These are phyloP conservation scores for Phodopus roborovskii DNA, from an alignment of 2,113 vertebrate genomes.

Conservation along the genomic window DNA sequence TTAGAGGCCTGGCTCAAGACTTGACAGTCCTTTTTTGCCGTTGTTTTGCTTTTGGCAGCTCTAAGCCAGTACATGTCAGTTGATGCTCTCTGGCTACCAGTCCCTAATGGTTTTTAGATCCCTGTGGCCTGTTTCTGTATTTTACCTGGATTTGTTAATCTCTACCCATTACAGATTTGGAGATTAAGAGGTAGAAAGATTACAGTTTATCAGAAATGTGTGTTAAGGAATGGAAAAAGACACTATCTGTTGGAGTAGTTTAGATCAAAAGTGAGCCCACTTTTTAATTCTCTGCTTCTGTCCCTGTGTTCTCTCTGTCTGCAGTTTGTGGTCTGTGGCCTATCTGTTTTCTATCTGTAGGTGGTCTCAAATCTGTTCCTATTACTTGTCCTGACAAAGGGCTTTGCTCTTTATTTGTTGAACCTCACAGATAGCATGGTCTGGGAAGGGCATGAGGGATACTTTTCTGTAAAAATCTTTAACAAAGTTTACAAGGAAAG, in stretches of 20 bases:
- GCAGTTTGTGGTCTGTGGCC: not conserved
- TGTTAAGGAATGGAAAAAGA: not conserved
- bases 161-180: too few relatives aligned
- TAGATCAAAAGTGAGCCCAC: not conserved
- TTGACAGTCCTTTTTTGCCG: not conserved
- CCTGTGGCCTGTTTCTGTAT: not conserved
- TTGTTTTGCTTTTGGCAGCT: not conserved
- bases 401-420: not conserved
- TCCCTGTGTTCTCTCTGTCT: not conserved
- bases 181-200: not conserved
- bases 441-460: not conserved
- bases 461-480: not conserved
- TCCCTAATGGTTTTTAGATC: not conserved
- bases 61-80: not conserved
- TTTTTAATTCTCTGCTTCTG: not conserved
- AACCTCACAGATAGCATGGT: not conserved
- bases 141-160: slow-evolving; percentile 21
- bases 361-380: not conserved
- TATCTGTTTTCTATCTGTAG: not conserved
- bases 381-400: not conserved
- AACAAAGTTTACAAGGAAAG: not conserved
- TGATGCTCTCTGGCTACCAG: not conserved
- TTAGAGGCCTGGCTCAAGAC: not conserved
- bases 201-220: not conserved
- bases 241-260: not conserved